phyloP scores from a whole-genome alignment of 2,113 vertebrate species.

The Salvelinus sp. region DNA sequence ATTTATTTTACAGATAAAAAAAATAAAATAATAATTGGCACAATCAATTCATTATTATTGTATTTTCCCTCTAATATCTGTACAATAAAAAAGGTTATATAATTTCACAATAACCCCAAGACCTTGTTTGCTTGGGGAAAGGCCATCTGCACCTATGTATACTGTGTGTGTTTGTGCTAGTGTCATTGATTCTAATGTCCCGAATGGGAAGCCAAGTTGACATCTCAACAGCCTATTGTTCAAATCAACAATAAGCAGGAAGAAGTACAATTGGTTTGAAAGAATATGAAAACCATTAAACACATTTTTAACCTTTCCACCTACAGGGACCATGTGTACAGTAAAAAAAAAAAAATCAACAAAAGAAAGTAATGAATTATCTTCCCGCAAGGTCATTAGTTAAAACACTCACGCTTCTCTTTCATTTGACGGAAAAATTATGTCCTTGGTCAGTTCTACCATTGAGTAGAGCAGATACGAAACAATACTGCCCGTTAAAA shows the following conservation, averaged over 20 bases:
- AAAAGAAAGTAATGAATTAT: conserved; percentile 28
- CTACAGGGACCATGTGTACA: conserved; percentile 8
- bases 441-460: conserved; percentile 57
- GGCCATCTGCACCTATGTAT: conserved; percentile 47
- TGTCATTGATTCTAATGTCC: conserved; percentile 43
- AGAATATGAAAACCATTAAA: conserved; percentile 45
- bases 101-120: conserved; percentile 60
- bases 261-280: conserved; percentile 36
- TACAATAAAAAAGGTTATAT: conserved; percentile 62
- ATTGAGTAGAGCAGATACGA: conserved; percentile 45
- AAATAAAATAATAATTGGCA: conserved; percentile 61
- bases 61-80: conserved; percentile 58
- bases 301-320: conserved; percentile 36
- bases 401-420: conserved; percentile 32
- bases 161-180: conserved; percentile 47
- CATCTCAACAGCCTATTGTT: conserved; percentile 39
- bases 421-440: conserved; percentile 55
- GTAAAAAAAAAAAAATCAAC: not conserved
- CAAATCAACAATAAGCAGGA: conserved; percentile 55
- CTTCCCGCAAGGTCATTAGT: conserved; percentile 38
- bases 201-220: conserved; percentile 34
- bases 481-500: conserved; percentile 53
- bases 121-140: conserved; percentile 42
- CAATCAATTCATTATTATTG: conserved; percentile 59
- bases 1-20: conserved; percentile 57